These are phyloP conservation scores for Microctenopoma lineatum DNA, from an alignment of 2,797 vertebrate genomes.

Conservation along the genomic window DNA sequence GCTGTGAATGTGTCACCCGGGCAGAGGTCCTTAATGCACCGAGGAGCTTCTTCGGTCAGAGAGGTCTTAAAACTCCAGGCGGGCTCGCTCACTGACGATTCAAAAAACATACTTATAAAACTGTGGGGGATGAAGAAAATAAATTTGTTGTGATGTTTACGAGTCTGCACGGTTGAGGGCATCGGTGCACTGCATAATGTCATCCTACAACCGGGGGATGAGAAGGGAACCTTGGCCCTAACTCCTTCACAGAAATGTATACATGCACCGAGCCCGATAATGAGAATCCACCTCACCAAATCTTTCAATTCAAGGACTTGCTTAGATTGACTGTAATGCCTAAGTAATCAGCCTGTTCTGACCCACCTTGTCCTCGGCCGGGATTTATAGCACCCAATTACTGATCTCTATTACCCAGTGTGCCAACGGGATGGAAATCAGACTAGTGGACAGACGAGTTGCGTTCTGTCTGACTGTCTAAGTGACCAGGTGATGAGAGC, in stretches of 20 bases:
- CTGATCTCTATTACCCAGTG: slow-evolving; percentile 80
- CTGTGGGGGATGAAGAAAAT: slow-evolving; percentile 62
- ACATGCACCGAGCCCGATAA: slow-evolving; percentile 69
- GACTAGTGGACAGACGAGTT: slow-evolving; percentile 63
- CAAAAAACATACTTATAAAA: slow-evolving; percentile 66
- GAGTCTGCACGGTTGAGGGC: slow-evolving; percentile 62
- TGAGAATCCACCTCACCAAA: slow-evolving; percentile 83
- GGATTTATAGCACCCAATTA: slow-evolving; percentile 87
- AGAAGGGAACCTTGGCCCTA: slow-evolving; percentile 73
- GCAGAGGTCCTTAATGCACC: slow-evolving; percentile 22
- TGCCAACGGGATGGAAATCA: slow-evolving; percentile 72
- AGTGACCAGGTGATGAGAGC: slow-evolving; percentile 62
- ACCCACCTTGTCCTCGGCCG: slow-evolving; percentile 84
- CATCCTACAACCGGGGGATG: slow-evolving; percentile 34
- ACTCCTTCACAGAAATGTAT: slow-evolving; percentile 64
- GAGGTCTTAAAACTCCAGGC: slow-evolving; percentile 54
- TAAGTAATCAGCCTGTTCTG: slow-evolving; percentile 86
- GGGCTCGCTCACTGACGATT: slow-evolving; percentile 25
- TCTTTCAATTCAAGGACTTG: slow-evolving; percentile 84
- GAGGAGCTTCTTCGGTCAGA: slow-evolving; percentile 12
- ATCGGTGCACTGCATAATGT: slow-evolving; percentile 65
- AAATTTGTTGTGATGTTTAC: slow-evolving; percentile 77
- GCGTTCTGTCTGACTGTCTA: slow-evolving; percentile 53
- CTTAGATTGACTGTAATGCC: slow-evolving; percentile 84
- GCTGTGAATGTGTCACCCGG: slow-evolving; percentile 10